These are phyloP conservation scores for Theristicus caerulescens DNA, from an alignment of 2,113 vertebrate species.

Conservation along the genomic window DNA sequence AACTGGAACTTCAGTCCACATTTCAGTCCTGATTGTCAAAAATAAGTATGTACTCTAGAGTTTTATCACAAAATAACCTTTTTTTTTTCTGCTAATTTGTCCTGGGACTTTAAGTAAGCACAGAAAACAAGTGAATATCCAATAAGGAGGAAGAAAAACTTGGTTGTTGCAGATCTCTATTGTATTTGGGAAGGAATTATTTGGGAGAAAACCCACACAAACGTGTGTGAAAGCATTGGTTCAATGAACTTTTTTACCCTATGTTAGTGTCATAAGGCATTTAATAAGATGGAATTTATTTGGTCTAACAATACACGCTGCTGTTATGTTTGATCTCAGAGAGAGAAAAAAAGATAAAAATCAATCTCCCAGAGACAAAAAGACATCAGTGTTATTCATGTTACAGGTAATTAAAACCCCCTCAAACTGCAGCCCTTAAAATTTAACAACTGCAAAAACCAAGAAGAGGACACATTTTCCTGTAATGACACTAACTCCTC, in stretches of 20 bases:
- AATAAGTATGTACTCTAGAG: fast-evolving
- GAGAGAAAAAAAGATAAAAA: not conserved
- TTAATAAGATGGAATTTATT: not conserved
- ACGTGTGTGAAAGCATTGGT: not conserved
- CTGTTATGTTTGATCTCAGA: not conserved
- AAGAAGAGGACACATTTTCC: not conserved
- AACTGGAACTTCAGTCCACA: not conserved
- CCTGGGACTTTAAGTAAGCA: not conserved
- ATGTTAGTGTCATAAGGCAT: too few species aligned
- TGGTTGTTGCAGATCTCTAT: not conserved
- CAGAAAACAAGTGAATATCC: not conserved
- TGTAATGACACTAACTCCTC: not conserved
- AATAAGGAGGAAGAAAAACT: not conserved
- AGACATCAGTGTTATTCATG: not conserved
- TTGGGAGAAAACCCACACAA: not conserved
- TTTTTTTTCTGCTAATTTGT: not conserved
- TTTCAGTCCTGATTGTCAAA: not conserved
- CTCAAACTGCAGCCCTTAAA: not conserved
- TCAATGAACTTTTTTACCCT: not conserved
- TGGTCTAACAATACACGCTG: not conserved
- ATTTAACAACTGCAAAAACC: not conserved
- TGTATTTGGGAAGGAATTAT: not conserved
- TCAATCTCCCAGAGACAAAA: not conserved
- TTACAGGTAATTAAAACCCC: not conserved
- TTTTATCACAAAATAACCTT: not conserved